These are phyloP conservation scores for Aphelocoma coerulescens DNA, from an alignment of 2,113 vertebrate genomes.

Conservation along the genomic window DNA sequence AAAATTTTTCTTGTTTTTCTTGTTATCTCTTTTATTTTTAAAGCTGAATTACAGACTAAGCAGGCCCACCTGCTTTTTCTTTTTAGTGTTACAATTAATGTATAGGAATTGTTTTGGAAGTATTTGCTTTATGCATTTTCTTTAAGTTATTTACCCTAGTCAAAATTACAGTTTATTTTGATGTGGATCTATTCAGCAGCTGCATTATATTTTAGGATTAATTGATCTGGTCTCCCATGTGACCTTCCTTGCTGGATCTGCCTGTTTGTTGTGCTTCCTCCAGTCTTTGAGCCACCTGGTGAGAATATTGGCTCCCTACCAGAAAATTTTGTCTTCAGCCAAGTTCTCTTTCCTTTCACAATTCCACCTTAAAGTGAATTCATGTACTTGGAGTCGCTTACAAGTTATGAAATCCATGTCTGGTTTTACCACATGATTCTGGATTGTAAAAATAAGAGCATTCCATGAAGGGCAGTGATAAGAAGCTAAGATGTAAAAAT, in stretches of 20 bases:
- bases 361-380: neutral
- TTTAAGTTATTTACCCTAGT: neutral
- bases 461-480: neutral
- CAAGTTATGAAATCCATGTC: neutral
- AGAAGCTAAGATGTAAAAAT: neutral
- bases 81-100: neutral
- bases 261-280: neutral
- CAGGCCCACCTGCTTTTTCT: neutral
- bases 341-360: neutral
- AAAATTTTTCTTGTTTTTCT: accelerated
- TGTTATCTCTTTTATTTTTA: neutral
- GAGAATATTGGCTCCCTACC: neutral
- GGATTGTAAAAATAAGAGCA: neutral
- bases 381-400: neutral
- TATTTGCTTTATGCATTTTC: neutral
- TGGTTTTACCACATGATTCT: neutral
- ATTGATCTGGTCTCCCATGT: neutral
- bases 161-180: neutral
- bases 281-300: neutral
- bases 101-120: neutral
- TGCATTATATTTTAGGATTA: neutral
- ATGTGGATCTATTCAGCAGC: neutral
- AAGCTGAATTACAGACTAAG: neutral
- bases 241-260: neutral
- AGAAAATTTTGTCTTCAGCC: neutral